Evolutionary conservation across 2,113 vertebrate genomes (phyloP), one percentile per base, ranked within the genome.

Genomic region (Sialia sialis): DNA sequence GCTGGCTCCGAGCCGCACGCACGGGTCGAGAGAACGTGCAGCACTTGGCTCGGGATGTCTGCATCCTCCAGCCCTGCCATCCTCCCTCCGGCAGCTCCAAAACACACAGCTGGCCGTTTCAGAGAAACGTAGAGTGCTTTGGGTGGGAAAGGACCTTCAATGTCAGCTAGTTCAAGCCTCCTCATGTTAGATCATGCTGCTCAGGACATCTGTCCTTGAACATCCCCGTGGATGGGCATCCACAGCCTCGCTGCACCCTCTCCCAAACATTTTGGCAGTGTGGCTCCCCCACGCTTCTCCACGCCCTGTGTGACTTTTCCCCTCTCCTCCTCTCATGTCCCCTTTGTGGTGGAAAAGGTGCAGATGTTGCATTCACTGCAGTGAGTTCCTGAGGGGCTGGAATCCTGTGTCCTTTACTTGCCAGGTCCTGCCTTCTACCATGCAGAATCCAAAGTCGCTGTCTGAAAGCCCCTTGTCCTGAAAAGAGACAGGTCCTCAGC

Each of bases 11-110:
- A 22, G 59, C 0, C 6, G 52, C 2, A 0, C 48, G 49, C 87
- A 41, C 1, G 16, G 80, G 16, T 17, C 25, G 27, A 7, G n/a
- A 0, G 2, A 58, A 34, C 2, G 15, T 36, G 67, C 3, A 0
- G 59, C 46, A 17, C 12, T 1, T 6, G 39, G 39, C 13, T 39
- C 12, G 64, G 55, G 82, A 5, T 16, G 29, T 3, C 75, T 3
- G 22, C 3, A 26, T 25, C 62, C 48, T 26, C 43, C 32, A 15
- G 63, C 55, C 27, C 0, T 0, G 32, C n/a, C 2, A 1, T 43
- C 41, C 32, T 93, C 32, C 22, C 11, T 22, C 26, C 2, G 20
- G 10, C 4, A 8, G 15, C 80, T 69, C 55, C 64, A 21, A 19
- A 43, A 34, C 3, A 8, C 23, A 43, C 41, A 77, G 9, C 0